phyloP scores from a whole-genome alignment of 2,113 vertebrate species.

The Upupa epops region DNA sequence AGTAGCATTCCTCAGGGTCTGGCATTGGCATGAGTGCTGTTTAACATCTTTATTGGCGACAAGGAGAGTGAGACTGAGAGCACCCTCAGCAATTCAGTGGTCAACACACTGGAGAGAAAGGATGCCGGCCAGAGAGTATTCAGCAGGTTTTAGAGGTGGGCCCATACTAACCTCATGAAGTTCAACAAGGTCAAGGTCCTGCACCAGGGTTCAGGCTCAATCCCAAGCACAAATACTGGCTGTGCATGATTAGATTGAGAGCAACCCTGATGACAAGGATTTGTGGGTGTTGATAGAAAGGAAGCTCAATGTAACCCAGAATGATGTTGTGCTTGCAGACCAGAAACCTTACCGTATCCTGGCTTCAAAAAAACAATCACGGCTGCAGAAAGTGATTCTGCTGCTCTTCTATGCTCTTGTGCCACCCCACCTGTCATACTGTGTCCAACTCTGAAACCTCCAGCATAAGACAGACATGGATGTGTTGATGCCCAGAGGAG shows the following conservation, averaged over 20 bases:
- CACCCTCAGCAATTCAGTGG: neutral
- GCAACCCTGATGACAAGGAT: neutral
- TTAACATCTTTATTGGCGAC: neutral
- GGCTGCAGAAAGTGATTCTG: neutral
- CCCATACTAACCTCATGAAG: neutral
- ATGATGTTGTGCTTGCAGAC: neutral
- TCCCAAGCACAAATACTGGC: neutral
- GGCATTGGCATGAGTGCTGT: neutral
- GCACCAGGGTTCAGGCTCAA: neutral
- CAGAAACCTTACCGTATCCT: neutral
- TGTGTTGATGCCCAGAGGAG: neutral
- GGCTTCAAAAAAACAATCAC: neutral
- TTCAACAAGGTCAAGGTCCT: neutral
- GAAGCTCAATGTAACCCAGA: neutral
- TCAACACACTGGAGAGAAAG: neutral
- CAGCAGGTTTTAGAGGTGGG: neutral
- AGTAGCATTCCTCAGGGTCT: neutral
- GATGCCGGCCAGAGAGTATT: neutral
- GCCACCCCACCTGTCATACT: neutral
- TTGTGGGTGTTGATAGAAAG: too few species aligned
- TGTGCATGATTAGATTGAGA: neutral
- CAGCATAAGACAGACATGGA: neutral
- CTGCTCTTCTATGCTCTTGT: neutral
- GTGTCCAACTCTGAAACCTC: too few species aligned
- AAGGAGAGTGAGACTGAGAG: neutral